Evolutionary conservation across 2,888 invertebrate species (phyloP), one percentile per base, ranked within the genome.

Genomic region (Agonopterix arenella): DNA sequence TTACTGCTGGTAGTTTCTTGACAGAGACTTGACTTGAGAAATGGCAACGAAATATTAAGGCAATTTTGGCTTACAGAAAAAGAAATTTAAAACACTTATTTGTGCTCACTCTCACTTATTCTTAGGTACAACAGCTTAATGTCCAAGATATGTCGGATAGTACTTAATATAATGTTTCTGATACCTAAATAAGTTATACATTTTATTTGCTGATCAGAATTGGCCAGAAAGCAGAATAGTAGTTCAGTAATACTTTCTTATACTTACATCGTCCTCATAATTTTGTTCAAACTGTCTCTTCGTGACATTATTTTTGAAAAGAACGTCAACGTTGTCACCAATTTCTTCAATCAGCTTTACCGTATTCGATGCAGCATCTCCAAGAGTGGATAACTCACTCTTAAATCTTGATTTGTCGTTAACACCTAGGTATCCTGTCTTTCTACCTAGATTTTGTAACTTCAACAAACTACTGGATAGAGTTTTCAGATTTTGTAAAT

Each of bases 381-480:
- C 91, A 42, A 92, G 68, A 10, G 90, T 79, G 1, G 89, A 79
- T 52, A 93, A 67, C 58, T 92, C 92, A 36, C 79, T 83, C 55
- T 90, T 90, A 62, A 92, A 93, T 44, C 85, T 80, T 9, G 68
- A 69, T 62, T 92, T 91, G 54, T 93, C 92, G 50, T 76, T 79
- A 16, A 76, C 73, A 3, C 82, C 89, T 18, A 93, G 74, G 1
- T 76, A 70, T 0, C 93, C 93, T 41, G 89, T 90, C 48, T 82
- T 89, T 60, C 92, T 91, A 8, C 92, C 92, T 52, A 88, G 64
- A 60, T 92, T 92, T 63, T 93, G 93, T 43, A 93, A 76, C 56
- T 89, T 90, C 8, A 93, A 81, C 36, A 93, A 78, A 53, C 88
- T 90, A 1, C 84, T 80, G 1, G 93, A 92, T 0, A 91, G 84